Percentiles rank a stretch among this genome's conserved stretches.
Evolutionary conservation across 2,113 vertebrate genomes (phyloP).

Genomic region (Mionectes macconnelli): DNA sequence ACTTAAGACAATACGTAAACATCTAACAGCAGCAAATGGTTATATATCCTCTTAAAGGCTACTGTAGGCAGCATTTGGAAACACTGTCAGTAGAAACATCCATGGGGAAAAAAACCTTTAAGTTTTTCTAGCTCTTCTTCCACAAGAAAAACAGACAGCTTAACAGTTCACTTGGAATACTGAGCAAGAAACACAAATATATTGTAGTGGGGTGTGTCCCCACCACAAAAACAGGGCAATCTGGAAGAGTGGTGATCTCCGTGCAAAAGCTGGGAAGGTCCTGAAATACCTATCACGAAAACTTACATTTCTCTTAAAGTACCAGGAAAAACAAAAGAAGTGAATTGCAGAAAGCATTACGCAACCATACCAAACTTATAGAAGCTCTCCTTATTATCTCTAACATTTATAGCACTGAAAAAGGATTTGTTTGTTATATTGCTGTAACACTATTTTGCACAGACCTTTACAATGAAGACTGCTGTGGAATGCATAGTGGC

Average conservation of each 20-base stretch:
- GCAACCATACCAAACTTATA: neutral
- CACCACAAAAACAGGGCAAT: neutral
- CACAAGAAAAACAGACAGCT: neutral
- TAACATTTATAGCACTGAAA: neutral
- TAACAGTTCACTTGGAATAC: neutral
- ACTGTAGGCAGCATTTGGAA: neutral
- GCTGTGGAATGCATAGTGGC: neutral
- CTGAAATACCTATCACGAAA: neutral
- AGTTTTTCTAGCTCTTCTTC: neutral
- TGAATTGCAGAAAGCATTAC: neutral
- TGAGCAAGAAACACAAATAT: neutral
- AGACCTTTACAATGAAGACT: neutral
- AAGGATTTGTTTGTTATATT: neutral
- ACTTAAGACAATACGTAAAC: neutral
- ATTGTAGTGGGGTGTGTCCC: too few species aligned
- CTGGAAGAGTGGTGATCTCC: neutral
- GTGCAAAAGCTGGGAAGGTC: neutral
- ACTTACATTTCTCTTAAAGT: neutral
- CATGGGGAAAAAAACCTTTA: fast-evolving
- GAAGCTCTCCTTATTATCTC: neutral
- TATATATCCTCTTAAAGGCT: neutral
- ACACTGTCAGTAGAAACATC: neutral
- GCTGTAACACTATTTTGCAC: neutral
- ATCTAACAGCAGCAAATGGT: neutral
- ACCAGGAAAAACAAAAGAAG: neutral